phyloP scores from a whole-genome alignment of 2,888 invertebrate species.

The Automeris io region DNA sequence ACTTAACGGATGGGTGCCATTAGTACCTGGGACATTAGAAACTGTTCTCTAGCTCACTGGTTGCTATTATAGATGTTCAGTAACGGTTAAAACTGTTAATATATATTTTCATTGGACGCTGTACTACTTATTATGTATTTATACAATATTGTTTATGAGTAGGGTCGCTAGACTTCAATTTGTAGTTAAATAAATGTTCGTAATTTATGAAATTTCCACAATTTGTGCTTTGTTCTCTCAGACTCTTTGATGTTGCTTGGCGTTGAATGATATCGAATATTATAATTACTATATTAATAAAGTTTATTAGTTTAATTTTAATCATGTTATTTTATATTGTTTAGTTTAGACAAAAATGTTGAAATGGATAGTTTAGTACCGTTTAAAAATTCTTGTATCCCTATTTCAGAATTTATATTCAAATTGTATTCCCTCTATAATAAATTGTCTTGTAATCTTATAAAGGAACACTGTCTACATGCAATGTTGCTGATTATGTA shows the following conservation, averaged over 20 bases:
- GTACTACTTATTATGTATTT: slow-evolving; percentile 22
- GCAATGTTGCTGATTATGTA: slow-evolving; percentile 36
- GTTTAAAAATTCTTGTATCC: slow-evolving; percentile 59
- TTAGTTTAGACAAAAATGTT: slow-evolving; percentile 70
- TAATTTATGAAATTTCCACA: slow-evolving; percentile 47
- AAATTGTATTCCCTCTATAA: slow-evolving; percentile 58
- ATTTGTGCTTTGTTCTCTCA: slow-evolving; percentile 62
- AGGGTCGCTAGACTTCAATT: slow-evolving; percentile 73
- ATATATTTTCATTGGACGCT: slow-evolving; percentile 14
- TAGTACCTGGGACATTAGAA: neutral
- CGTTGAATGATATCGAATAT: slow-evolving; percentile 68
- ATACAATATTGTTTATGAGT: slow-evolving; percentile 42
- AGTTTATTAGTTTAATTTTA: slow-evolving; percentile 57
- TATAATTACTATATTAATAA: slow-evolving; percentile 48
- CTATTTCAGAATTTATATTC: slow-evolving; percentile 58
- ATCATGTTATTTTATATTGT: slow-evolving; percentile 61
- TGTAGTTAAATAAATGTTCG: slow-evolving; percentile 62
- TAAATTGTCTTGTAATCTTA: slow-evolving; percentile 63
- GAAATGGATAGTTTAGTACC: slow-evolving; percentile 56
- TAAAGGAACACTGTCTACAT: slow-evolving; percentile 58
- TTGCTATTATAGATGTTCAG: neutral
- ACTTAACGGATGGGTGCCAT: neutral
- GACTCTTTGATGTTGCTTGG: slow-evolving; percentile 69
- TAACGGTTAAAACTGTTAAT: slow-evolving; percentile 4
- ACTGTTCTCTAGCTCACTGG: neutral